Evolutionary conservation across 2,888 invertebrate genomes (phyloP).

Genomic region (Xestia sexstrigata): DNA sequence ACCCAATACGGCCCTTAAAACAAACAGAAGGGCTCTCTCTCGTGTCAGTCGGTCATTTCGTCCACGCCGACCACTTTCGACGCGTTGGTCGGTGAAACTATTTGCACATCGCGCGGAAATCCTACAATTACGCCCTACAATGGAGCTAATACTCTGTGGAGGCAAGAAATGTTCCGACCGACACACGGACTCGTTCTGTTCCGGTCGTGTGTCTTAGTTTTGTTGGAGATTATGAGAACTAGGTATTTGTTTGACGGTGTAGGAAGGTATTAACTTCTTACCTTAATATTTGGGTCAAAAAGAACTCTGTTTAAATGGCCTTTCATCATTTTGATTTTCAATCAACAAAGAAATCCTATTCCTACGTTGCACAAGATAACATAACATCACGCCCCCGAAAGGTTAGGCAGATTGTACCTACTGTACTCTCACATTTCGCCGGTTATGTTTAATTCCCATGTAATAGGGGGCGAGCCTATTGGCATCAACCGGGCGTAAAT

Average conservation of each 20-base stretch:
- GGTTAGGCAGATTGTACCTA: too few species aligned
- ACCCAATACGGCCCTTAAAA: slow-evolving; percentile 15
- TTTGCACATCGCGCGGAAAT: slow-evolving; percentile 73
- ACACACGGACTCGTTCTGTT: slow-evolving; percentile 33
- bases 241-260: background rate
- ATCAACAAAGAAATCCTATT: background rate
- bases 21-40: slow-evolving; percentile 45
- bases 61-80: slow-evolving; percentile 47
- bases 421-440: too few species aligned
- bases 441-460: too few species aligned
- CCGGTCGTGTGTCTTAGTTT: slow-evolving; percentile 19
- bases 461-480: too few species aligned
- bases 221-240: background rate
- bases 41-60: slow-evolving; percentile 53
- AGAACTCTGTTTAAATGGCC: background rate
- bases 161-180: slow-evolving; percentile 25
- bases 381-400: too few species aligned
- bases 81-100: slow-evolving; percentile 50
- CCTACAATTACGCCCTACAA: slow-evolving; percentile 78
- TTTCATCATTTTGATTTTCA: background rate
- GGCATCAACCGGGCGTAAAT: too few species aligned
- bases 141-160: slow-evolving; percentile 44
- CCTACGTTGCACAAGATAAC: too few species aligned
- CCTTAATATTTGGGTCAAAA: background rate
- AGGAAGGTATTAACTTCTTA: background rate